Evolutionary conservation across 2,888 invertebrate species (phyloP), one percentile per base, ranked within the genome.

Genomic region (Aphidius colemani): DNA sequence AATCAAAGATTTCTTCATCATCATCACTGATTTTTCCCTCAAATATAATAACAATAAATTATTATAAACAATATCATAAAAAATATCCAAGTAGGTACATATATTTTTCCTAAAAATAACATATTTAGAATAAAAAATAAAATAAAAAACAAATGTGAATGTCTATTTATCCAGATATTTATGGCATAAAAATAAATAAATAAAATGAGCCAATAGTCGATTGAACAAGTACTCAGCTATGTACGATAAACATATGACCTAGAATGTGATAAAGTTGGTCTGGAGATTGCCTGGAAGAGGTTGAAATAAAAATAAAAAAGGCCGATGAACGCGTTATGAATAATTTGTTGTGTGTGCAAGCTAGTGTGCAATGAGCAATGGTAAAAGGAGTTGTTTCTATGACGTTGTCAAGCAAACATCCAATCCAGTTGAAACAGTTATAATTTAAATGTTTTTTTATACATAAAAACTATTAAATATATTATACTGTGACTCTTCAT

Each of bases 261-360:
- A 56, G 56, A 56, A 56, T 56, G 56, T 30, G 30, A 30, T 30
- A 46, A 44, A 46, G 45, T 13, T 56, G 44, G 44, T 61, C 60
- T 68, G 65, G 63, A 61, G 62, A 53, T 63, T 67, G 64, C 66
- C 63, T 68, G 65, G 68, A 67, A 67, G 67, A 66, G 63, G 57
- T 57, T n/a, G 50, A 49, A 53, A 64, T 30, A 30, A 30, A 30
- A 30, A 30, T 5, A 63, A 55, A 67, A 65, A 68, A 64, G 67
- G 63, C 67, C 57, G 49, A 65, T 61, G 63, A 55, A 68, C 67
- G 65, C 67, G 67, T 65, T 66, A 66, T 66, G 68, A 69, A 64
- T 68, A 69, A 64, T 69, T 66, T 57, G 11, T 44, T 57, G 11
- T 44, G 9, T 7, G 18, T 65, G 59, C 30, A 30, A 30, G 30